phyloP scores from a whole-genome alignment of 2,797 vertebrate species.

The Oryzias sinensis region DNA sequence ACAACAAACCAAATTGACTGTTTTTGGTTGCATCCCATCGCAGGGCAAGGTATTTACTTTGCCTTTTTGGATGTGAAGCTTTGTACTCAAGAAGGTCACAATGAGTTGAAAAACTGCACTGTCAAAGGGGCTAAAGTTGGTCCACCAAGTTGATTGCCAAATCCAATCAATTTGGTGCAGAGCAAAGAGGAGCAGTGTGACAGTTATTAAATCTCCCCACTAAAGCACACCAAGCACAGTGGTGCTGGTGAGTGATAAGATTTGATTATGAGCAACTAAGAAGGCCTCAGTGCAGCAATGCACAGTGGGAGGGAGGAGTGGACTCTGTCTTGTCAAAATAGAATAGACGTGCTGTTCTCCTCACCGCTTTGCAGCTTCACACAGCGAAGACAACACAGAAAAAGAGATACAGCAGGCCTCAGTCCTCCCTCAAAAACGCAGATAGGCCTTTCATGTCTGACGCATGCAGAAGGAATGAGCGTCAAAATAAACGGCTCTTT shows the following conservation, averaged over 20 bases:
- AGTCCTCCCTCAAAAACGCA: slow-evolving; percentile 32
- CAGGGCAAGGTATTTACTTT: slow-evolving; percentile 12
- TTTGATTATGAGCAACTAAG: slow-evolving; percentile 62
- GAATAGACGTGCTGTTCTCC: slow-evolving; percentile 44
- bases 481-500: slow-evolving; percentile 64
- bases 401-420: slow-evolving; percentile 27
- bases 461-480: slow-evolving; percentile 62
- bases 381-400: slow-evolving; percentile 25
- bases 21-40: neutral
- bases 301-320: slow-evolving; percentile 18
- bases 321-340: slow-evolving; percentile 53
- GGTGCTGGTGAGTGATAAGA: slow-evolving; percentile 33
- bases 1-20: neutral
- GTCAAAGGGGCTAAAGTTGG: slow-evolving; percentile 27
- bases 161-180: slow-evolving; percentile 39
- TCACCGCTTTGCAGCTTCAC: slow-evolving; percentile 29
- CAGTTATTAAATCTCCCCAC: slow-evolving; percentile 49
- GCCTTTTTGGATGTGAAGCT: slow-evolving; percentile 5
- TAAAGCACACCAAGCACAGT: slow-evolving; percentile 36
- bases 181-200: slow-evolving; percentile 49
- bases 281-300: slow-evolving; percentile 37
- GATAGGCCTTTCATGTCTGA: slow-evolving; percentile 59
- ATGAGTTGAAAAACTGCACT: slow-evolving; percentile 7
- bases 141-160: slow-evolving; percentile 28
- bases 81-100: slow-evolving; percentile 28